phyloP scores from a whole-genome alignment of 2,113 vertebrate species.

The Alces alces region DNA sequence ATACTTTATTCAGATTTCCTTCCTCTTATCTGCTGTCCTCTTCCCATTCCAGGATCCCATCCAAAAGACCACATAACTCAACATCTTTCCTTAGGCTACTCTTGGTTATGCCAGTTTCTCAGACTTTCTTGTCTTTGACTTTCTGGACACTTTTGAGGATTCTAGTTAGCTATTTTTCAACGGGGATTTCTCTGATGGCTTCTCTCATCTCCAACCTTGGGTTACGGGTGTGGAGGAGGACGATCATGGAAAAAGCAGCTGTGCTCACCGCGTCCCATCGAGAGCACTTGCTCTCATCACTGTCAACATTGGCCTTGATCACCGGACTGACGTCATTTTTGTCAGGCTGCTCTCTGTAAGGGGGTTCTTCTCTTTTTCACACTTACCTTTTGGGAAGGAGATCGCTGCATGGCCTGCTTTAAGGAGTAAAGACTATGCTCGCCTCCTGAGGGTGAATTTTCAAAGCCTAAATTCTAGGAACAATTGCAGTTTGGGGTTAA shows the following conservation, averaged over 20 bases:
- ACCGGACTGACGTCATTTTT: rapidly evolving
- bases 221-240: background rate
- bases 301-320: rapidly evolving
- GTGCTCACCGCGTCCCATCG: rapidly evolving
- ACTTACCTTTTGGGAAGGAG: background rate
- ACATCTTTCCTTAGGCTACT: background rate
- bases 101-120: background rate
- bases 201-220: background rate
- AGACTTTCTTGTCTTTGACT: background rate
- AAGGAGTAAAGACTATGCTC: background rate
- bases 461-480: background rate
- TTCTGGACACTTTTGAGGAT: background rate
- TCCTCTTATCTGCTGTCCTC: no score
- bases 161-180: rapidly evolving
- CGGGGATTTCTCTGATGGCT: background rate
- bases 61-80: rapidly evolving
- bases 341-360: background rate
- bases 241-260: rapidly evolving
- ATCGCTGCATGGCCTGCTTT: background rate
- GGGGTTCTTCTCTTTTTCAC: rapidly evolving
- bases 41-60: rapidly evolving
- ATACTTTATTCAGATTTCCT: background rate
- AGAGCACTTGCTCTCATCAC: rapidly evolving
- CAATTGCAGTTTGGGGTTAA: rapidly evolving
- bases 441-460: background rate